phyloP scores from a whole-genome alignment of 2,797 vertebrate species.

The Rachycentron canadum region DNA sequence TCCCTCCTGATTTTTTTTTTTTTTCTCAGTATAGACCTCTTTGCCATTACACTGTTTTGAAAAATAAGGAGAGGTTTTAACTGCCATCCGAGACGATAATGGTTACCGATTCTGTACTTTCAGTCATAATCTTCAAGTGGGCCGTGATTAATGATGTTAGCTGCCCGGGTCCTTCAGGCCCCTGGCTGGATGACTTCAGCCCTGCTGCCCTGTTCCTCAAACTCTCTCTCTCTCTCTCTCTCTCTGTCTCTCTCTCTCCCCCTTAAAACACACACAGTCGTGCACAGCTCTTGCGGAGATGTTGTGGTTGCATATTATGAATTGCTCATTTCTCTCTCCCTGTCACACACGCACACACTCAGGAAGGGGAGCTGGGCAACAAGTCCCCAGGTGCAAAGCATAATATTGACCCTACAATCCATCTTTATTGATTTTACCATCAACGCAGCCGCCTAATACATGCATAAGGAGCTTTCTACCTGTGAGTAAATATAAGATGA shows the following conservation, averaged over 20 bases:
- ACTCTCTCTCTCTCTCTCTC: conserved; percentile 62
- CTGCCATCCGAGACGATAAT: conserved; percentile 89
- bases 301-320: conserved; percentile 59
- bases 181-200: conserved; percentile 83
- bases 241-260: conserved; percentile 10
- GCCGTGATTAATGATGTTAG: conserved; percentile 90
- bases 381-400: conserved; percentile 76
- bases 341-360: conserved; percentile 25
- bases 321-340: conserved; percentile 50
- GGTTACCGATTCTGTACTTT: conserved; percentile 89
- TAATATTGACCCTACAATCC: conserved; percentile 77
- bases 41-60: conserved; percentile 82
- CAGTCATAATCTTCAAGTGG: conserved; percentile 93
- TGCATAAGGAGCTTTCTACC: conserved; percentile 76
- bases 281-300: conserved; percentile 42
- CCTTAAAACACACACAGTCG: conserved; percentile 38
- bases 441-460: conserved; percentile 68
- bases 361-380: conserved; percentile 68
- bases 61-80: conserved; percentile 87
- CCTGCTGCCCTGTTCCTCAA: conserved; percentile 80
- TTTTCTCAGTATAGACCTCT: conserved; percentile 21
- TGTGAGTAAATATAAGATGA: conserved; percentile 74
- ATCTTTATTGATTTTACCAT: conserved; percentile 80
- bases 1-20: background rate
- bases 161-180: conserved; percentile 72